These are phyloP conservation scores for Gymnothorax reevesii DNA, from an alignment of 2,797 vertebrate genomes.

Conservation along the genomic window DNA sequence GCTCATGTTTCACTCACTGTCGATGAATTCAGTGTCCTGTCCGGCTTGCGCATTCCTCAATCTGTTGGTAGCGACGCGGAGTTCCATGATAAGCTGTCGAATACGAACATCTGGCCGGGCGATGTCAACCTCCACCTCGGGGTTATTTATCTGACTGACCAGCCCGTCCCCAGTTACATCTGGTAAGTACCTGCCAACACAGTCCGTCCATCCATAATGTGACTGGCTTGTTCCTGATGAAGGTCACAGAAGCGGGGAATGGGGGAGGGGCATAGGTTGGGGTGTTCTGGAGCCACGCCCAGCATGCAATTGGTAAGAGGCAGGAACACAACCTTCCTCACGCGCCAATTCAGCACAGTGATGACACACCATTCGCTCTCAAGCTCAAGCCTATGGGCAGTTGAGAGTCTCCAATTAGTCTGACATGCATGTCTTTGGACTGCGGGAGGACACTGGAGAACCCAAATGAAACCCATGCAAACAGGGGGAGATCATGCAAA, in stretches of 20 bases:
- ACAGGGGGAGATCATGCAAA: too few relatives aligned
- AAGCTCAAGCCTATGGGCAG: not conserved
- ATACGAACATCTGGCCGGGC: conserved; percentile 74
- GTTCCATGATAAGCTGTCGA: conserved; percentile 80
- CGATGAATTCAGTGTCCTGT: conserved; percentile 80
- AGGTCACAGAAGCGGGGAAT: too few relatives aligned
- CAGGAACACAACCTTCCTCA: not conserved
- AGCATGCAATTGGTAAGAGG: not conserved
- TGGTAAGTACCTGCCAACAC: conserved; percentile 74
- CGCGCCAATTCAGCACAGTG: not conserved
- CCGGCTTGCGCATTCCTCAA: conserved; percentile 80
- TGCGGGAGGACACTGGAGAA: too few relatives aligned
- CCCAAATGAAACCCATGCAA: too few relatives aligned
- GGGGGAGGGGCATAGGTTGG: too few relatives aligned
- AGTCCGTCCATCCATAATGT: too few relatives aligned
- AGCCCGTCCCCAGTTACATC: conserved; percentile 78
- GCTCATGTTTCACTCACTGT: conserved; percentile 70
- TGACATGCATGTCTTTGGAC: too few relatives aligned
- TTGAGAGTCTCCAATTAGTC: not conserved
- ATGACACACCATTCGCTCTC: conserved; percentile 1
- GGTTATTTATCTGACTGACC: conserved; percentile 84
- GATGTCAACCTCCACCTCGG: conserved; percentile 80
- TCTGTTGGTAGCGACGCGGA: conserved; percentile 80
- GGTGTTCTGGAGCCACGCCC: too few relatives aligned
- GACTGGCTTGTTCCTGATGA: too few relatives aligned